Conservation (phyloP, 2,888 invertebrate species). For the Scaptomyza reducta region DNA sequence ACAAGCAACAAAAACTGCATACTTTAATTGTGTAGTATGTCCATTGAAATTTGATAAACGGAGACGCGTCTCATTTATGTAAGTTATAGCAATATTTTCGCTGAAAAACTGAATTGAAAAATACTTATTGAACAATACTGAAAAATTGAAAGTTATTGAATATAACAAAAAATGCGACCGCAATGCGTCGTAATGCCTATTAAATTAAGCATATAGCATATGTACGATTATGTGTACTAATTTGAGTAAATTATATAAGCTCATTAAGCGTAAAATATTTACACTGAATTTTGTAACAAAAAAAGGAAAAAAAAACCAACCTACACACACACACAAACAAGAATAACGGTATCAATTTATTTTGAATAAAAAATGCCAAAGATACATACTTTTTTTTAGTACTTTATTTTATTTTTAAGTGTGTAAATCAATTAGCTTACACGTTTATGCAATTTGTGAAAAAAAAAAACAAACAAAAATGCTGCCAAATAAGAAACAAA, state of each 20-base stretch:
- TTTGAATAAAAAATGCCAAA: constrained; percentile 81
- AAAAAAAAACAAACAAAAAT: not conserved
- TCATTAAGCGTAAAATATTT: constrained; percentile 60
- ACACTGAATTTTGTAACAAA: constrained; percentile 63
- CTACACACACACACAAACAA: constrained; percentile 26
- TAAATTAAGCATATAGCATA: constrained; percentile 65
- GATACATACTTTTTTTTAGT: constrained; percentile 46
- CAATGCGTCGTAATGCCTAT: constrained; percentile 69
- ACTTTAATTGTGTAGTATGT: constrained; percentile 40
- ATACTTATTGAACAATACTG: constrained; percentile 21
- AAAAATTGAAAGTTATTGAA: constrained; percentile 31
- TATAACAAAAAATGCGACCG: constrained; percentile 24
- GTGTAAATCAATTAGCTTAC: not conserved
- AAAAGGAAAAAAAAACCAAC: constrained; percentile 30
- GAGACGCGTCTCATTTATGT: constrained; percentile 32
- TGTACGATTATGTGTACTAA: constrained; percentile 57
- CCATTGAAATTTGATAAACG: constrained; percentile 54
- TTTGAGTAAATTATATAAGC: constrained; percentile 64
- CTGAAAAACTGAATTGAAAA: constrained; percentile 6
- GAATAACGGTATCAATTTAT: constrained; percentile 72
- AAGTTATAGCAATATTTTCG: constrained; percentile 63
- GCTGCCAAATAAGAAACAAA: constrained; percentile 5
- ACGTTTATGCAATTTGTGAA: not conserved
- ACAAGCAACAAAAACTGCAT: constrained; percentile 11
- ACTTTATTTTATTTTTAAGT: constrained; percentile 8